These are phyloP conservation scores for Mesitornis unicolor DNA, from an alignment of 2,113 vertebrate species.

Conservation along the genomic window DNA sequence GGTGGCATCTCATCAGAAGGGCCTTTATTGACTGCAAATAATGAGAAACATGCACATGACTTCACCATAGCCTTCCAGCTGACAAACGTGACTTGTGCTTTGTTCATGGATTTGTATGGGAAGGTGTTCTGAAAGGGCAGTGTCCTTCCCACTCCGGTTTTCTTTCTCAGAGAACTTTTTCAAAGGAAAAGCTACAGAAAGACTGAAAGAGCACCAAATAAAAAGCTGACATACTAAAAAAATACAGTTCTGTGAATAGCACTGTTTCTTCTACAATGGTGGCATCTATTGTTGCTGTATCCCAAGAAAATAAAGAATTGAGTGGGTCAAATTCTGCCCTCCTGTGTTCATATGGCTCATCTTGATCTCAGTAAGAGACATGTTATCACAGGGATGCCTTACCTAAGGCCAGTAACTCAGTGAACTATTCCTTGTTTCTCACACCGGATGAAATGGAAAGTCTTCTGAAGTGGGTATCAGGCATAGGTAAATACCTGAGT, in stretches of 20 bases:
- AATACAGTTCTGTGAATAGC: not conserved
- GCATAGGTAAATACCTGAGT: rapidly evolving
- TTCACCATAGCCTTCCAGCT: not conserved
- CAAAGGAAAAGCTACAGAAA: not conserved
- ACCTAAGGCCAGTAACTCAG: not conserved
- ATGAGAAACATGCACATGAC: not conserved
- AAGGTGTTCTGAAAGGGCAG: not conserved
- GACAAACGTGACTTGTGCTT: not conserved
- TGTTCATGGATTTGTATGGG: not conserved
- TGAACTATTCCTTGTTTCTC: not conserved
- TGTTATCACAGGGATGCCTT: not conserved
- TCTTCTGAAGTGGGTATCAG: not conserved
- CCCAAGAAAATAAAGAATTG: not conserved
- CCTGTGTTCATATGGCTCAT: not conserved
- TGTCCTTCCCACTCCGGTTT: not conserved
- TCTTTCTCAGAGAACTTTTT: not conserved
- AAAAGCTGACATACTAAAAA: not conserved
- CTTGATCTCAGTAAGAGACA: not conserved
- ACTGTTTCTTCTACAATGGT: not conserved
- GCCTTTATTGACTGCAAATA: not conserved
- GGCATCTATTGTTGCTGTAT: not conserved
- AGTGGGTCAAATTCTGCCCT: not conserved
- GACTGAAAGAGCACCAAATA: not conserved
- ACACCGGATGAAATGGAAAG: not conserved
- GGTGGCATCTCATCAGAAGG: not conserved